Evolutionary conservation across 1,140 invertebrate species (phyloP).

Genomic region (Cephus cinctus): DNA sequence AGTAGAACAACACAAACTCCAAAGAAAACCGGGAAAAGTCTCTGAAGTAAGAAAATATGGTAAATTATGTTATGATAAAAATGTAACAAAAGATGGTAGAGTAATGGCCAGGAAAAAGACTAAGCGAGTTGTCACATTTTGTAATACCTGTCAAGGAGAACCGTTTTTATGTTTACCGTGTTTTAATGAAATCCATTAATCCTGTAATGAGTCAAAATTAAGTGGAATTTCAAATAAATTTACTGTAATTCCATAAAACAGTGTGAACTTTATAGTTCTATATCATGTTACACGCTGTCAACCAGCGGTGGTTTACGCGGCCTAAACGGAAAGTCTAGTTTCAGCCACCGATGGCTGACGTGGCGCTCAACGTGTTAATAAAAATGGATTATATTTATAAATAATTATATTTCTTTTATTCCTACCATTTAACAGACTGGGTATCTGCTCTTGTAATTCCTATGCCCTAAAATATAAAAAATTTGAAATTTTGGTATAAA

Average conservation of each 20-base stretch:
- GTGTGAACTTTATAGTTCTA: constrained; percentile 2
- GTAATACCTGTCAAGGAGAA: constrained; percentile 11
- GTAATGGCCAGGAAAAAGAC: constrained; percentile 10
- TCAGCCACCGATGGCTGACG: no score
- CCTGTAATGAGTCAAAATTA: constrained; percentile 5
- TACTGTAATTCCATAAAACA: constrained; percentile 8
- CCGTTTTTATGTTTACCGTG: constrained; percentile 18
- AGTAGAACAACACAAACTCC: constrained; percentile 15
- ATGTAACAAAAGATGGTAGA: constrained; percentile 12
- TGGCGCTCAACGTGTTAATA: no score
- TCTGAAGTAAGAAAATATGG: constrained; percentile 17
- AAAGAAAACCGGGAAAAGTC: constrained; percentile 14
- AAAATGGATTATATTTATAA: no score
- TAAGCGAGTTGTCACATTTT: constrained; percentile 17
- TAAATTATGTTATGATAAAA: constrained; percentile 18
- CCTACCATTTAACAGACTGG: no score
- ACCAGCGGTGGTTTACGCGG: constrained; percentile 1
- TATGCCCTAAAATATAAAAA: no score
- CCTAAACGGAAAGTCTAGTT: no score
- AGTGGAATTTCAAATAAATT: constrained; percentile 7
- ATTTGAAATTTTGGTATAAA: no score
- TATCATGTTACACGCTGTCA: not conserved
- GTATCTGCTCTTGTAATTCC: no score
- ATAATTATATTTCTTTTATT: no score
- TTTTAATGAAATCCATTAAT: constrained; percentile 15